A percentile compares a stretch with the other conserved stretches of the same genome.
Evolutionary conservation across 1,140 invertebrate species (phyloP).

Genomic region (Solen grandis): DNA sequence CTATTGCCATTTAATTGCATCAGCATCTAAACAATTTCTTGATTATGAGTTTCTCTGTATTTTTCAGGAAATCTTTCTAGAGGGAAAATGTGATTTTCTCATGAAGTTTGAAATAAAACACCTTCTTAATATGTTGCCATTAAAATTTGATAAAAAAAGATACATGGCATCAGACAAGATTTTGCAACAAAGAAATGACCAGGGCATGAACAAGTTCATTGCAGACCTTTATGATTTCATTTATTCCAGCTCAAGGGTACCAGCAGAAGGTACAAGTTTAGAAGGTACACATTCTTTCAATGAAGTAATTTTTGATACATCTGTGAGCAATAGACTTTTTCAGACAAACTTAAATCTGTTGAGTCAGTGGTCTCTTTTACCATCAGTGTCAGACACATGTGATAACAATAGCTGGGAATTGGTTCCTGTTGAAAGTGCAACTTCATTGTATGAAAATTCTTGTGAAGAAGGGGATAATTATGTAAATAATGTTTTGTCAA

Average conservation of each 20-base stretch:
- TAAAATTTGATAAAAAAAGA: neutral
- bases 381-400: too few relatives aligned
- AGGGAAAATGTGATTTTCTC: neutral
- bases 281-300: too few relatives aligned
- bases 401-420: neutral
- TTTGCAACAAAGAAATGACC: neutral
- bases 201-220: neutral
- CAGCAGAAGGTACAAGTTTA: neutral
- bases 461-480: neutral
- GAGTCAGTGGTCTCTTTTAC: constrained; percentile 26
- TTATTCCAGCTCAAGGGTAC: neutral
- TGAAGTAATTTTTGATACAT: neutral
- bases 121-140: constrained; percentile 13
- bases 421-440: neutral
- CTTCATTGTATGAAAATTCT: neutral
- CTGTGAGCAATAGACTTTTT: neutral
- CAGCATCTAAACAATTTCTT: neutral
- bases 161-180: neutral
- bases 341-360: neutral
- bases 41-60: neutral
- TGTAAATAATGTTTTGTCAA: neutral
- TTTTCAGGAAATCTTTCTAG: neutral
- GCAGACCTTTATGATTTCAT: constrained; percentile 22
- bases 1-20: neutral
- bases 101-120: constrained; percentile 5